Evolutionary conservation across 2,888 invertebrate genomes (phyloP).

Genomic region (Mesorhabditis spiculigera): DNA sequence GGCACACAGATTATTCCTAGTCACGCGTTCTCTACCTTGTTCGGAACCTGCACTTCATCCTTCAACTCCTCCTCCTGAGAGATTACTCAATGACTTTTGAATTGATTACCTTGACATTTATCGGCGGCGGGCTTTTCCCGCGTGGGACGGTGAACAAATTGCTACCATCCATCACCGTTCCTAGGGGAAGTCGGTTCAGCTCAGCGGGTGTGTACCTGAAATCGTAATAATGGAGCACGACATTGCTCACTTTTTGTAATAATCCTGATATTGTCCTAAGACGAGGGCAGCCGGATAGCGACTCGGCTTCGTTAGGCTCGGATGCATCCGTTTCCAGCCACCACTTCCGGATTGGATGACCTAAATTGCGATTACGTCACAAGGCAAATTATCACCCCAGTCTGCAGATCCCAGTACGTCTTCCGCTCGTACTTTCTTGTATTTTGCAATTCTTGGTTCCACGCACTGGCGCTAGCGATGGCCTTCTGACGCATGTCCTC

Average conservation of each 20-base stretch:
- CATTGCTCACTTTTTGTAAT: conserved; percentile 69
- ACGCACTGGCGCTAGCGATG: conserved; percentile 69
- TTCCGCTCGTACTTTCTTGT: conserved; percentile 72
- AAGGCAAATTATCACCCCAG: conserved; percentile 62
- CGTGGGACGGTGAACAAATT: conserved; percentile 41
- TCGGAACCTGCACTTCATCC: too few species aligned
- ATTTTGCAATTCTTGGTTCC: conserved; percentile 78
- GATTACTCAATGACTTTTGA: background rate
- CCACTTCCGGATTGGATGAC: conserved; percentile 36
- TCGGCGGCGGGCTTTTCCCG: conserved; percentile 45
- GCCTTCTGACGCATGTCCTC: conserved; percentile 76
- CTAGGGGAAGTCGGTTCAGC: conserved; percentile 85
- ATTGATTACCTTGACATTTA: conserved; percentile 25
- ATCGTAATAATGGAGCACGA: too few species aligned
- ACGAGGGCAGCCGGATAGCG: conserved; percentile 85
- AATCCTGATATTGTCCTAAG: conserved; percentile 91
- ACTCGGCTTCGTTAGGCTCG: conserved; percentile 23
- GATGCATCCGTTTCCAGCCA: conserved; percentile 24
- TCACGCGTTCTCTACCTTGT: too few species aligned
- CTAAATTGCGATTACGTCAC: conserved; percentile 17
- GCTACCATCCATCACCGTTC: conserved; percentile 75
- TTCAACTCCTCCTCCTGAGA: conserved; percentile 1
- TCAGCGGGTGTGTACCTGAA: conserved; percentile 74
- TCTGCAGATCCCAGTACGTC: conserved; percentile 87
- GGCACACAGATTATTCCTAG: too few species aligned